A percentile compares a stretch with the other conserved stretches of the same genome.
Evolutionary conservation across 2,888 invertebrate genomes (phyloP).

Genomic region (Ischnus inquisitorius): DNA sequence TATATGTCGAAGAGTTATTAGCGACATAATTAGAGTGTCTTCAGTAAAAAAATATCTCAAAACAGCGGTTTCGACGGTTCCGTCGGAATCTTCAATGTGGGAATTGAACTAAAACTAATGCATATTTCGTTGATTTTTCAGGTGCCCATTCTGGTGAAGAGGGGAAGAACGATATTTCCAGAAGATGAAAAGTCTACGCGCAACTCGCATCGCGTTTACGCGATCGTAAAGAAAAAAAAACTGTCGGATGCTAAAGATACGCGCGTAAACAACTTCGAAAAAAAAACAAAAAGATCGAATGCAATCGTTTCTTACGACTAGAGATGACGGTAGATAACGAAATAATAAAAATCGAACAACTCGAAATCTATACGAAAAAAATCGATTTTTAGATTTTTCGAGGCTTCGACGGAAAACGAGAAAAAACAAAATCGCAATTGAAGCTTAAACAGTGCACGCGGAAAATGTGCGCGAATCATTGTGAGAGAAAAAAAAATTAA

Average conservation of each 20-base stretch:
- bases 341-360: neutral
- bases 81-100: neutral
- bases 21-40: too few species aligned
- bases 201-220: neutral
- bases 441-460: neutral
- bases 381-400: constrained; percentile 11
- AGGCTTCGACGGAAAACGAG: neutral
- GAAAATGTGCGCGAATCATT: neutral
- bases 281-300: constrained; percentile 25
- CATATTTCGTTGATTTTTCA: constrained; percentile 71
- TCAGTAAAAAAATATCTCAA: constrained; percentile 49
- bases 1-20: too few species aligned
- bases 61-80: too few species aligned
- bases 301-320: constrained; percentile 41
- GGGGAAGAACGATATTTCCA: constrained; percentile 5
- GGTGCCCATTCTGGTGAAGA: constrained; percentile 84
- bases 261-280: neutral
- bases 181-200: constrained; percentile 13
- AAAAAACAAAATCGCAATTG: neutral
- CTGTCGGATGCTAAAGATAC: neutral
- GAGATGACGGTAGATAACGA: neutral
- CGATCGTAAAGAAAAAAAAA: neutral
- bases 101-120: constrained; percentile 30
- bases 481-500: constrained; percentile 13
- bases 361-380: neutral